phyloP scores from a whole-genome alignment of 2,888 invertebrate species.

The Drosophila sordidula region DNA sequence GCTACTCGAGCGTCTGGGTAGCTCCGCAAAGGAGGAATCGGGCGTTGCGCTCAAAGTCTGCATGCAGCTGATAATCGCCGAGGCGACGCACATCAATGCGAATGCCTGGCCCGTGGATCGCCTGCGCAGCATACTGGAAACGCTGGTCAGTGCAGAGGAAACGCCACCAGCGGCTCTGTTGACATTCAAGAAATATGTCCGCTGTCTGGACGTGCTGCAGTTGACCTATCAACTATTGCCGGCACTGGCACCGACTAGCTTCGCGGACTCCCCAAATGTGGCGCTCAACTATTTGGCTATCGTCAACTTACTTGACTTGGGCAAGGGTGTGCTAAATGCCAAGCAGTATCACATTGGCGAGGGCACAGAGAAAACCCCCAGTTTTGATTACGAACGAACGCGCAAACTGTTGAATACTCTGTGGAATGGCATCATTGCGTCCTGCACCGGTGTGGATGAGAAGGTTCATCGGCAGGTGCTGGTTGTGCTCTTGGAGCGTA shows the following conservation, averaged over 20 bases:
- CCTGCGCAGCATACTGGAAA: slow-evolving; percentile 89
- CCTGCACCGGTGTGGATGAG: slow-evolving; percentile 86
- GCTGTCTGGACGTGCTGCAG: slow-evolving; percentile 91
- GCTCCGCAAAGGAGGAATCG: slow-evolving; percentile 69
- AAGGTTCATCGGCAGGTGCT: slow-evolving; percentile 91
- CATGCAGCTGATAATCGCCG: slow-evolving; percentile 90
- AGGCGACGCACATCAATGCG: slow-evolving; percentile 88
- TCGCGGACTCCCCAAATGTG: slow-evolving; percentile 86
- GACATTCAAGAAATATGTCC: slow-evolving; percentile 91
- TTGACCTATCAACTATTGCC: slow-evolving; percentile 89
- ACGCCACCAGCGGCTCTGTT: slow-evolving; percentile 88
- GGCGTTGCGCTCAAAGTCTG: slow-evolving; percentile 89
- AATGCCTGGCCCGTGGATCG: slow-evolving; percentile 86
- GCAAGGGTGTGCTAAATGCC: slow-evolving; percentile 71
- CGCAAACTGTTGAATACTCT: slow-evolving; percentile 89
- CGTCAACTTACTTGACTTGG: slow-evolving; percentile 86
- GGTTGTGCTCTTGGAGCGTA: slow-evolving; percentile 92
- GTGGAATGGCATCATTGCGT: slow-evolving; percentile 89
- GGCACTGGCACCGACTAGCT: slow-evolving; percentile 86
- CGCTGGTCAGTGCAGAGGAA: slow-evolving; percentile 88
- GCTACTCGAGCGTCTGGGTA: slow-evolving; percentile 83
- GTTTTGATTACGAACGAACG: slow-evolving; percentile 86
- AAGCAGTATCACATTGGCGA: slow-evolving; percentile 81
- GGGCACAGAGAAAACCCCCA: neutral
- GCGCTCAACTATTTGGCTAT: slow-evolving; percentile 88